These are phyloP conservation scores for Stichopus horrens DNA, from an alignment of 53 echinoderm and acorn worm species.

Conservation along the genomic window DNA sequence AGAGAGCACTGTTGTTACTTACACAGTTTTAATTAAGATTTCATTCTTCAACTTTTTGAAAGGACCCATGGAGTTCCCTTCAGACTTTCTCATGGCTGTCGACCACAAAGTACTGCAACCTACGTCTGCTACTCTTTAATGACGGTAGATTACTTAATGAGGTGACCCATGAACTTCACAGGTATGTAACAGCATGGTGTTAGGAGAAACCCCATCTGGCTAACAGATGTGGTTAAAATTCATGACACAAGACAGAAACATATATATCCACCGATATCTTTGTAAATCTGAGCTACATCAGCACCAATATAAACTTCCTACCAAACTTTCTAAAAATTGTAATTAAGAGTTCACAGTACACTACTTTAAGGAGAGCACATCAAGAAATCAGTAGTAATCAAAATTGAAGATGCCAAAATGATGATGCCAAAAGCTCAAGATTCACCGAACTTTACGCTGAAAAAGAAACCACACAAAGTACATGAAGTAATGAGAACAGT, in stretches of 20 bases:
- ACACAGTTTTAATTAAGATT: constrained; percentile 31
- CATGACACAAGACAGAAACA: not conserved
- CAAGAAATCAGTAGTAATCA: too few species aligned
- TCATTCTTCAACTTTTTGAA: constrained; percentile 38
- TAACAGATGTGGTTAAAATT: not conserved
- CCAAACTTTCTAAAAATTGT: too few species aligned
- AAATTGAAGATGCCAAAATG: too few species aligned
- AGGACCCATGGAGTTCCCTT: constrained; percentile 25
- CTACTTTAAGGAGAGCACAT: too few species aligned
- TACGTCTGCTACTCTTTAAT: constrained; percentile 26
- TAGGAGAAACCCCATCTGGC: constrained; percentile 10
- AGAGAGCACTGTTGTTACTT: constrained; percentile 25
- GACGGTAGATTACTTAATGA: constrained; percentile 33
- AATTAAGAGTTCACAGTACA: too few species aligned
- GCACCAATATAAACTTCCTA: too few species aligned
- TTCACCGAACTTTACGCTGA: too few species aligned
- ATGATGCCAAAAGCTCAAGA: too few species aligned
- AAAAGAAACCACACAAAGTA: too few species aligned
- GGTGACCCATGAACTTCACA: constrained; percentile 45
- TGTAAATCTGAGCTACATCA: too few species aligned
- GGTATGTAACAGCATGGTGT: constrained; percentile 27
- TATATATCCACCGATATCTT: not conserved
- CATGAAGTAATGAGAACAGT: too few species aligned
- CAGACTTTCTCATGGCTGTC: constrained; percentile 31
- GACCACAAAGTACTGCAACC: constrained; percentile 42